Conservation (phyloP, 2,113 vertebrate species). For the Phaethornis superciliosus region DNA sequence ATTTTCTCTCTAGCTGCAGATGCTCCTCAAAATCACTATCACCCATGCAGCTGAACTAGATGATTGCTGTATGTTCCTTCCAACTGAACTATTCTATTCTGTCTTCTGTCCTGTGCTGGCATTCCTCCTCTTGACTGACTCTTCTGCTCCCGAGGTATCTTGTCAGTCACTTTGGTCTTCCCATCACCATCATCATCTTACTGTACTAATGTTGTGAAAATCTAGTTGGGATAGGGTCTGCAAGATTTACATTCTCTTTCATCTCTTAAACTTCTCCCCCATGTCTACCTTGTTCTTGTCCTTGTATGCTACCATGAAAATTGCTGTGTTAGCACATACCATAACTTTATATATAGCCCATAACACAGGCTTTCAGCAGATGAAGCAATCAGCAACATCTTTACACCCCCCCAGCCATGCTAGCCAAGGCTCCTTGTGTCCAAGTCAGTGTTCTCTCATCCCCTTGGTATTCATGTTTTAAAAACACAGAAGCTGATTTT, state of each 20-base stretch:
- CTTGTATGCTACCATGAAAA: neutral
- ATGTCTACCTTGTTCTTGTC: neutral
- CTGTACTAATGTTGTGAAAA: neutral
- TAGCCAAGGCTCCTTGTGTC: neutral
- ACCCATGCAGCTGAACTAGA: neutral
- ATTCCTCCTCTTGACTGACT: neutral
- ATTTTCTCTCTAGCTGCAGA: neutral
- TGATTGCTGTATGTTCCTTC: neutral
- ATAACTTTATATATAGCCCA: neutral
- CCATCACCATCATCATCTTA: neutral
- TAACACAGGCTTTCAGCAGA: neutral
- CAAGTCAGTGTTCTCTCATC: constrained; percentile 34
- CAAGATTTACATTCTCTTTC: neutral
- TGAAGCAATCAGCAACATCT: neutral
- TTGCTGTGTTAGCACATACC: neutral
- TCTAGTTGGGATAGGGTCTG: neutral
- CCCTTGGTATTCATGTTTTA: constrained; percentile 35
- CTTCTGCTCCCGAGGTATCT: neutral
- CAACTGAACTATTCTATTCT: neutral
- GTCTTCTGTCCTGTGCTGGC: neutral
- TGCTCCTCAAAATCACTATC: neutral
- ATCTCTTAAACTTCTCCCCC: neutral
- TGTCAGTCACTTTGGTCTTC: neutral
- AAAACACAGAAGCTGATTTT: constrained; percentile 66
- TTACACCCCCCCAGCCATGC: neutral